Conservation (phyloP, 2,113 vertebrate genomes). For the Corythornis madagascariensis region DNA sequence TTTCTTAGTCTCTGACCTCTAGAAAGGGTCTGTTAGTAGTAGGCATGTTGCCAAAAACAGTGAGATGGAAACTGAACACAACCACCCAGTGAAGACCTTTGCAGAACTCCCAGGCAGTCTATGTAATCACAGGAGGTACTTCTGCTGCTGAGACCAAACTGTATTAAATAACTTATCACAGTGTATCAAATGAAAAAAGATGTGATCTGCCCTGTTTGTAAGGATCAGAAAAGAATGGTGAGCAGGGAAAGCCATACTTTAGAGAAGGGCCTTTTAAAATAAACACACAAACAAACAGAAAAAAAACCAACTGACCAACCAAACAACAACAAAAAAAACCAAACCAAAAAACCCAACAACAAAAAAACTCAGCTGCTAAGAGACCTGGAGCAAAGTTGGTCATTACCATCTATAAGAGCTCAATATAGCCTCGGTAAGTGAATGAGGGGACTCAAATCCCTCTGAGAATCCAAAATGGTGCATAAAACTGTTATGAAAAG, state of each 20-base stretch:
- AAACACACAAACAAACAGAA: neutral
- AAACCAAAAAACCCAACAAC: no score
- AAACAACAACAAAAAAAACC: no score
- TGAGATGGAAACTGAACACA: neutral
- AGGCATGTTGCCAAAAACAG: neutral
- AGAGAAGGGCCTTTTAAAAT: neutral
- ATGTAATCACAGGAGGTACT: neutral
- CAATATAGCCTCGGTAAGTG: neutral
- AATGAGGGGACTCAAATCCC: neutral
- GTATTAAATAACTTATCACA: neutral
- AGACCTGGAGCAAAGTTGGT: neutral
- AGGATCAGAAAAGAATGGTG: neutral
- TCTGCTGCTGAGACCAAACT: neutral
- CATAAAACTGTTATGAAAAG: neutral
- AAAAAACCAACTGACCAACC: no score
- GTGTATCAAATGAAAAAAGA: neutral
- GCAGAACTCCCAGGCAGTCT: neutral
- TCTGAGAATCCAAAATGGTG: neutral
- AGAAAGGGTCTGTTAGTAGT: neutral
- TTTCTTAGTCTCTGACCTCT: neutral
- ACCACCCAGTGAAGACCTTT: rapidly evolving
- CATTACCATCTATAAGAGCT: neutral
- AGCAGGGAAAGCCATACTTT: neutral
- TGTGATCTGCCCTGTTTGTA: neutral
- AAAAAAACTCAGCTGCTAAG: neutral